Evolutionary conservation across 2,113 vertebrate genomes (phyloP).

Genomic region (Tretioscincus oriximinensis): DNA sequence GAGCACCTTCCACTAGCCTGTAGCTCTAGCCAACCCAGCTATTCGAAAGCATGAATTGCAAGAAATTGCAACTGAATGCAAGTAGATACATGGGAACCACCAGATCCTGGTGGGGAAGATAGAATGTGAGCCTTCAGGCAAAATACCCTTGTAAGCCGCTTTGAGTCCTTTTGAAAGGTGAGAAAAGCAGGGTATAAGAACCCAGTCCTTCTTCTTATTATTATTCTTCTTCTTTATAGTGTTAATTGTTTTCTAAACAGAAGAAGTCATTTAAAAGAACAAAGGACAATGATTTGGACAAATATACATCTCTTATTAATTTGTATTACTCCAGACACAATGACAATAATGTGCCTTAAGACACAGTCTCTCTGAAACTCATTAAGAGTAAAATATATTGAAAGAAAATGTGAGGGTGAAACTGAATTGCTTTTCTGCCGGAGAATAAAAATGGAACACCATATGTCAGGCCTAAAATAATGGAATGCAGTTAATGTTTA

Average conservation of each 20-base stretch:
- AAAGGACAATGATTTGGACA: conserved; percentile 37
- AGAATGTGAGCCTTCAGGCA: too few species aligned
- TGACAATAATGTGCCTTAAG: conserved; percentile 50
- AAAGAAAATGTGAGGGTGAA: conserved; percentile 28
- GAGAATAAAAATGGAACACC: conserved; percentile 40
- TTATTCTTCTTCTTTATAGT: too few species aligned
- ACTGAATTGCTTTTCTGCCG: conserved; percentile 55
- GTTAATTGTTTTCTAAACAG: conserved; percentile 26
- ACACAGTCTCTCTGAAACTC: conserved; percentile 45
- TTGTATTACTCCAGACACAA: conserved; percentile 50
- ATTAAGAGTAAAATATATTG: conserved; percentile 61
- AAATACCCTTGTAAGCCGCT: too few species aligned
- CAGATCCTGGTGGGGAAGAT: too few species aligned
- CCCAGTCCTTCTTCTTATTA: too few species aligned
- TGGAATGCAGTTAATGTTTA: conserved; percentile 33
- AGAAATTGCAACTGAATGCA: too few species aligned
- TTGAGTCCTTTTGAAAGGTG: too few species aligned
- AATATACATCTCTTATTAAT: conserved; percentile 49
- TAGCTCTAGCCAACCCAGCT: too few species aligned
- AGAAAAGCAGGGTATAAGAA: too few species aligned
- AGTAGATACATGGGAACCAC: too few species aligned
- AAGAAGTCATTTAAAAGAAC: conserved; percentile 35
- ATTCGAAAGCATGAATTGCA: too few species aligned
- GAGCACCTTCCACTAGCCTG: too few species aligned
- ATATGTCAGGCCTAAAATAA: conserved; percentile 49